Percentiles rank a stretch among this genome's conserved stretches.
These are phyloP conservation scores for Tachysurus fulvidraco DNA, from an alignment of 2,113 vertebrate species.

Conservation along the genomic window DNA sequence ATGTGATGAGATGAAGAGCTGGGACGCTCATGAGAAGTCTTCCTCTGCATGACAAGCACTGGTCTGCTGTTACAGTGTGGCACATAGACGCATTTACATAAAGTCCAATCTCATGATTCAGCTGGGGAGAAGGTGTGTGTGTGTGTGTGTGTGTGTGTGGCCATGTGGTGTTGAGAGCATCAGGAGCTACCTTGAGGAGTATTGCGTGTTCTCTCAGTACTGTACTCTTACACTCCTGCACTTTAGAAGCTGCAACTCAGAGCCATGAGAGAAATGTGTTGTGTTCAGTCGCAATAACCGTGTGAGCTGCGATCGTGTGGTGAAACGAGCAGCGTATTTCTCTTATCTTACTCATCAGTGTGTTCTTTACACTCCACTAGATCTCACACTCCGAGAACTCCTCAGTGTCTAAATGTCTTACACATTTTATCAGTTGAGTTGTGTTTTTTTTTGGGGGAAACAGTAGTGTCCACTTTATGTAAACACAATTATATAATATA, in stretches of 20 bases:
- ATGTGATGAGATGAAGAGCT: not conserved
- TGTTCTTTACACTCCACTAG: not conserved
- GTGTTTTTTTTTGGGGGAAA: not conserved
- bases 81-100: not conserved
- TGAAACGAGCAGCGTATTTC: not conserved
- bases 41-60: not conserved
- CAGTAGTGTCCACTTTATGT: not conserved
- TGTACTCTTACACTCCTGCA: conserved; percentile 60
- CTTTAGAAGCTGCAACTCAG: conserved; percentile 57
- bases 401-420: not conserved
- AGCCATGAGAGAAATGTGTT: conserved; percentile 34
- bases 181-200: not conserved
- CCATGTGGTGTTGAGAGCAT: not conserved
- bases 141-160: not conserved
- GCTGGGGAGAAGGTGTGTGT: not conserved
- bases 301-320: conserved; percentile 42
- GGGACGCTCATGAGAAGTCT: not conserved
- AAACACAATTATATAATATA: not conserved
- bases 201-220: conserved; percentile 49
- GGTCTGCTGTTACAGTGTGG: not conserved
- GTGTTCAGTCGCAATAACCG: conserved; percentile 44
- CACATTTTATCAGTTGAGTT: not conserved
- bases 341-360: not conserved
- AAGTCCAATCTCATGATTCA: not conserved
- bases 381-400: not conserved